These are phyloP conservation scores for Ageneiosus marmoratus DNA, from an alignment of 2,113 vertebrate species.

Conservation along the genomic window DNA sequence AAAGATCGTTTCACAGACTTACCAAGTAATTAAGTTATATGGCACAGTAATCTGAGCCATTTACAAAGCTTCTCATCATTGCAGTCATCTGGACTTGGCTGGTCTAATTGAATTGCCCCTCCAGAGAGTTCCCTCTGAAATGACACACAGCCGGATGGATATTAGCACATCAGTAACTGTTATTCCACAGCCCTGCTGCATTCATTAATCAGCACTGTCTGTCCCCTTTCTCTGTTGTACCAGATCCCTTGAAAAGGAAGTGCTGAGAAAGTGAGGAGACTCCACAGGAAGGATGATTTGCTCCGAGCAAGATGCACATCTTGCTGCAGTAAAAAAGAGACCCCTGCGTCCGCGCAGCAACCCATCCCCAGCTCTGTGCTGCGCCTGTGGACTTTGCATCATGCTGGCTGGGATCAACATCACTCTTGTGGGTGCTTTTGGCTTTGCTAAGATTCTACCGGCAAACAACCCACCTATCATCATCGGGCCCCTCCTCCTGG, in stretches of 20 bases:
- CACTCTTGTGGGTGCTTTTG: constrained; percentile 90
- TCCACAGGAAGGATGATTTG: constrained; percentile 66
- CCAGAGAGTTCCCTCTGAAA: constrained; percentile 11
- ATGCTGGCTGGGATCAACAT: constrained; percentile 95
- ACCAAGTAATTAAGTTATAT: constrained; percentile 35
- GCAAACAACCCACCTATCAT: constrained; percentile 85
- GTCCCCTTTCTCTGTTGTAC: background rate
- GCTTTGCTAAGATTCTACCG: constrained; percentile 82
- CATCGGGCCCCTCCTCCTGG: constrained; percentile 84
- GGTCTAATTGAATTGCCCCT: constrained; percentile 42
- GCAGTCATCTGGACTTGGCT: constrained; percentile 37
- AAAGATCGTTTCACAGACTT: constrained; percentile 6
- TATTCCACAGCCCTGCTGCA: constrained; percentile 2
- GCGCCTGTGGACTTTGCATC: constrained; percentile 91
- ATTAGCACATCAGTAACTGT: constrained; percentile 15
- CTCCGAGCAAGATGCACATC: constrained; percentile 55
- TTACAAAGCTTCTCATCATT: constrained; percentile 15
- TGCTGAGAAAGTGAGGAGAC: constrained; percentile 60
- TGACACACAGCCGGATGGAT: constrained; percentile 21
- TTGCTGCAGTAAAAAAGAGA: constrained; percentile 72
- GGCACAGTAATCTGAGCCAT: constrained; percentile 15
- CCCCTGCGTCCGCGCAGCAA: constrained; percentile 71
- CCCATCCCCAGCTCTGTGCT: constrained; percentile 89
- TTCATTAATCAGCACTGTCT: background rate
- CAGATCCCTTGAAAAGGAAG: constrained; percentile 21